A percentile compares a stretch with the other conserved stretches of the same genome.
Evolutionary conservation across 2,797 vertebrate species (phyloP).

Genomic region (Trachops cirrhosus): DNA sequence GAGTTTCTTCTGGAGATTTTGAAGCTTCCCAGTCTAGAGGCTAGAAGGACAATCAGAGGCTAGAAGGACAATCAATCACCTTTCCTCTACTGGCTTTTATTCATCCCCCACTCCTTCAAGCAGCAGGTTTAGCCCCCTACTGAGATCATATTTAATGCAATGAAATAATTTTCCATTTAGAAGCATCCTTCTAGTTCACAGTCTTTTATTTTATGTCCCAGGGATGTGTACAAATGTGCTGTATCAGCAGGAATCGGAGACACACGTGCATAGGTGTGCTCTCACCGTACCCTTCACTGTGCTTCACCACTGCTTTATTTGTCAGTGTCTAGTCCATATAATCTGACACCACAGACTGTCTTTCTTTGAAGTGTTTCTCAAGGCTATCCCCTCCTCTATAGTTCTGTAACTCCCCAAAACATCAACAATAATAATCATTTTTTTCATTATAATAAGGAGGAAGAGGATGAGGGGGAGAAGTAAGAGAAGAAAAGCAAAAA

Average conservation of each 20-base stretch:
- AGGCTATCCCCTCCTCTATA: too few species aligned
- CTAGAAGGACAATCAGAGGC: background rate
- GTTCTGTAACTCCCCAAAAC: background rate
- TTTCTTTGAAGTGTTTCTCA: background rate
- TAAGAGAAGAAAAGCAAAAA: background rate
- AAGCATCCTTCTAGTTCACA: background rate
- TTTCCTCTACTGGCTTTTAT: background rate
- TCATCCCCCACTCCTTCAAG: background rate
- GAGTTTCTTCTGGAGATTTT: background rate
- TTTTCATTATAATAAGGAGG: background rate
- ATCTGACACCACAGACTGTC: too few species aligned
- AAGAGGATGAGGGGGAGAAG: too few species aligned
- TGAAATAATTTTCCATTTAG: background rate
- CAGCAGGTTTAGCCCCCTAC: background rate
- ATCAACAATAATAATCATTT: background rate
- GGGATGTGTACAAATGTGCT: background rate
- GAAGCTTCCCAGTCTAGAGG: background rate
- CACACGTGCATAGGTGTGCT: rapidly evolving
- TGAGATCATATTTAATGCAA: background rate
- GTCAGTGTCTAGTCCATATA: background rate
- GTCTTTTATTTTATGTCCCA: background rate
- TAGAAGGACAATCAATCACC: background rate
- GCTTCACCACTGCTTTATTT: too few species aligned
- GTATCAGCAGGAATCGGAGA: background rate
- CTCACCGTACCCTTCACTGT: rapidly evolving